phyloP scores from a whole-genome alignment of 2,113 vertebrate genomes.

The Archilochus colubris region DNA sequence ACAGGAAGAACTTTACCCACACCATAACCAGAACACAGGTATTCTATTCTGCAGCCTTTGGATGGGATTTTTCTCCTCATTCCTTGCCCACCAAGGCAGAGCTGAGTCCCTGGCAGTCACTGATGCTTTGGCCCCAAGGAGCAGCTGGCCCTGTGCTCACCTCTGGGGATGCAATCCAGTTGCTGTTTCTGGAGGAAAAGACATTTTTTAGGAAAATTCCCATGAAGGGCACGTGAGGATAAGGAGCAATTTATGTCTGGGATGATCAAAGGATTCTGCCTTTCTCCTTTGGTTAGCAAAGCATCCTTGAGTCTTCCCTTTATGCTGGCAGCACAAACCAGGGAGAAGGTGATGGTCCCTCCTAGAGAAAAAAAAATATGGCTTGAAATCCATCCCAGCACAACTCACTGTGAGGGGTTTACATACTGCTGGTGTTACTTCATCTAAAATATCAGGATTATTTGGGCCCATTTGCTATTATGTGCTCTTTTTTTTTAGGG shows the following conservation, averaged over 20 bases:
- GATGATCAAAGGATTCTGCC: neutral
- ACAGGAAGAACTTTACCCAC: neutral
- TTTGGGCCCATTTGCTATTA: neutral
- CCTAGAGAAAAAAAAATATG: too few species aligned
- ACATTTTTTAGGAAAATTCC: neutral
- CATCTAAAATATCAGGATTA: neutral
- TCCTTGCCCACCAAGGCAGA: neutral
- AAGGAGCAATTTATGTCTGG: neutral
- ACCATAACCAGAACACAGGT: neutral
- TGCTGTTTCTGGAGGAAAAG: neutral
- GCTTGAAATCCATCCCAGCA: neutral
- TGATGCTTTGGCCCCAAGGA: neutral
- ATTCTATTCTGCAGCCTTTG: neutral
- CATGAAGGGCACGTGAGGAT: neutral
- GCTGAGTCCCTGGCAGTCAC: neutral
- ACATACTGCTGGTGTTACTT: neutral
- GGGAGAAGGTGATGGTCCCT: neutral
- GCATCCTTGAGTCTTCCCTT: neutral
- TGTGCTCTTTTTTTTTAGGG: neutral
- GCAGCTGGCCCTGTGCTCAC: neutral
- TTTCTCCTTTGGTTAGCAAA: neutral
- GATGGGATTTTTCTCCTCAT: neutral
- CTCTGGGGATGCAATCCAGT: neutral
- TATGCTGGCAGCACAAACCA: rapidly evolving
- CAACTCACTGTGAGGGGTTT: neutral